Evolutionary conservation across 37 sponge, comb jelly and placozoan genomes (phyloP).

Genomic region (Amphimedon queenslandica): DNA sequence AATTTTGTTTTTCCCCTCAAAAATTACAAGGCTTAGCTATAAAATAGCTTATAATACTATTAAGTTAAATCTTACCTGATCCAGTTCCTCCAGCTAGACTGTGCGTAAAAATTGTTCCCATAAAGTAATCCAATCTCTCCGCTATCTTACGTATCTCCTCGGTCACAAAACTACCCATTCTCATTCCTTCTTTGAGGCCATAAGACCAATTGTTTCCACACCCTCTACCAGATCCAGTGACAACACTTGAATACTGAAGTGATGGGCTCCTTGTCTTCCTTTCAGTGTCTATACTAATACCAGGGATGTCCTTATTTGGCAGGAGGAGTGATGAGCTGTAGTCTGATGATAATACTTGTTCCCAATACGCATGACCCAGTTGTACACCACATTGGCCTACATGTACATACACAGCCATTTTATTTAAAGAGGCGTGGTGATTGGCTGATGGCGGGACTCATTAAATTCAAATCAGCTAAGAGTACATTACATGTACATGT

Average conservation of each 20-base stretch:
- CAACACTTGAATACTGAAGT: conserved; percentile 6
- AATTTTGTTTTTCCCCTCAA: no score
- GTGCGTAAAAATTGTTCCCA: conserved; percentile 63
- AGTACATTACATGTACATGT: no score
- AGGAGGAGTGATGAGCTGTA: no score
- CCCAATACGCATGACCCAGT: conserved; percentile 60
- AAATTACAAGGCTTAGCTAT: no score
- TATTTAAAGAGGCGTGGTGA: no score
- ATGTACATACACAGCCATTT: conserved; percentile 56
- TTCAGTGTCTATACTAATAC: no score
- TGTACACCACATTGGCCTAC: conserved; percentile 85
- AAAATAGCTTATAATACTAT: no score
- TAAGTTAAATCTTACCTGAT: conserved; percentile 62
- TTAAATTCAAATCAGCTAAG: no score
- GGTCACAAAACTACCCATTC: conserved; percentile 12
- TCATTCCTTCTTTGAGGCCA: conserved; percentile 48
- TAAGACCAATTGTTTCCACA: conserved; percentile 86
- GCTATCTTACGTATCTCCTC: conserved; percentile 51
- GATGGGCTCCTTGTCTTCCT: conserved; percentile 3
- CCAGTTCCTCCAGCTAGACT: conserved; percentile 88
- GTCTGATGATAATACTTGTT: conserved; percentile 9
- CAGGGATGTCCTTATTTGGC: no score
- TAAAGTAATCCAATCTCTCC: conserved; percentile 61
- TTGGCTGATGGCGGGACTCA: no score
- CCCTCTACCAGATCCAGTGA: conserved; percentile 43